phyloP scores from a whole-genome alignment of 2,113 vertebrate genomes.

The Actenoides lindsayi region DNA sequence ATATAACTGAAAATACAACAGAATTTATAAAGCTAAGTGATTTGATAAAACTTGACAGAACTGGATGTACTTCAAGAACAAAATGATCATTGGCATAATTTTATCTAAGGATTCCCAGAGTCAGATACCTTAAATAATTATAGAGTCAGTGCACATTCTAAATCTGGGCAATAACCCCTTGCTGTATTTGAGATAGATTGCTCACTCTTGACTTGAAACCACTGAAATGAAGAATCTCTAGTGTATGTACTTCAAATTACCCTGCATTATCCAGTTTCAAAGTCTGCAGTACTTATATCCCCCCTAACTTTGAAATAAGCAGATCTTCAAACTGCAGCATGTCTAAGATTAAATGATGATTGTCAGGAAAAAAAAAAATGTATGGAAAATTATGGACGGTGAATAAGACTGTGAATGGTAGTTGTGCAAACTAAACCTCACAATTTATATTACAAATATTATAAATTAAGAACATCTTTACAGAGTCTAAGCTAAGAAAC shows the following conservation, averaged over 20 bases:
- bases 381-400: neutral
- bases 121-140: neutral
- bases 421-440: neutral
- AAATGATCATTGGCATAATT: constrained; percentile 40
- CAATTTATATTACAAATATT: neutral
- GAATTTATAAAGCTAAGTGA: constrained; percentile 80
- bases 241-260: neutral
- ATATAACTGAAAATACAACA: constrained; percentile 73
- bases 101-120: neutral
- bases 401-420: neutral
- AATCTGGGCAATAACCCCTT: neutral
- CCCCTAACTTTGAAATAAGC: neutral
- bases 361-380: neutral
- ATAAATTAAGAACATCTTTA: neutral
- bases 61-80: constrained; percentile 74
- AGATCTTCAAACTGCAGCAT: neutral
- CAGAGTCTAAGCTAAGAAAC: neutral
- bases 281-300: neutral
- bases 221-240: neutral
- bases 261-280: neutral
- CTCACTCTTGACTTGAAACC: neutral
- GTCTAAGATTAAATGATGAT: neutral
- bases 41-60: constrained; percentile 85
- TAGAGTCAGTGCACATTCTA: neutral
- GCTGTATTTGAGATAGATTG: neutral